phyloP scores from a whole-genome alignment of 2,888 invertebrate genomes.

The Thysanoteuthis rhombus region DNA sequence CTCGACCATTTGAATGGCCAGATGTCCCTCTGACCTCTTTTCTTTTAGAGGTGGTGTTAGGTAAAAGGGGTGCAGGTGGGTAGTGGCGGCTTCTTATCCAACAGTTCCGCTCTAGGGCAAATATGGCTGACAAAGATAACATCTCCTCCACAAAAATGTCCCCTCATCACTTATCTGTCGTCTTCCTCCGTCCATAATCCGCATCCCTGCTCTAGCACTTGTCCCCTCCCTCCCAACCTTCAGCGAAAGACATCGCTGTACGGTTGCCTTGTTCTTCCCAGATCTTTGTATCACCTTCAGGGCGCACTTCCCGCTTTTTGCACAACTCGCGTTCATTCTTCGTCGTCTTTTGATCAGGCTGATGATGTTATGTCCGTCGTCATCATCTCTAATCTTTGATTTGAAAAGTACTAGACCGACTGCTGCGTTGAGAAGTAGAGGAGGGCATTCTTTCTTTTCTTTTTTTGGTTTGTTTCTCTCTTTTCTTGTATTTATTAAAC shows the following conservation, averaged over 20 bases:
- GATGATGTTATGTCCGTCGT: background rate
- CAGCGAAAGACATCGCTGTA: background rate
- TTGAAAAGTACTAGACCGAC: background rate
- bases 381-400: background rate
- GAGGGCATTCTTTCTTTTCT: too few relatives aligned
- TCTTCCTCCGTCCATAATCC: background rate
- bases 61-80: too few relatives aligned
- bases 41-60: background rate
- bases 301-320: background rate
- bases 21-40: background rate
- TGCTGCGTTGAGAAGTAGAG: background rate
- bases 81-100: background rate
- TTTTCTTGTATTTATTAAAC: too few relatives aligned
- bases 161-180: background rate
- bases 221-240: background rate
- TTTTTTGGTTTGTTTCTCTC: too few relatives aligned
- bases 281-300: background rate
- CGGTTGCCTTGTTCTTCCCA: background rate
- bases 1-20: background rate
- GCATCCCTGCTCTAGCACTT: background rate
- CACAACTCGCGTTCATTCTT: background rate
- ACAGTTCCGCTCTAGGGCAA: background rate
- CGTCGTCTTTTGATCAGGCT: background rate
- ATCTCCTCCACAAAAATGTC: slow-evolving; percentile 12
- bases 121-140: background rate